A percentile compares a stretch with the other conserved stretches of the same genome.
Evolutionary conservation across 2,888 invertebrate genomes (phyloP).

Genomic region (Clistopyga incitator): DNA sequence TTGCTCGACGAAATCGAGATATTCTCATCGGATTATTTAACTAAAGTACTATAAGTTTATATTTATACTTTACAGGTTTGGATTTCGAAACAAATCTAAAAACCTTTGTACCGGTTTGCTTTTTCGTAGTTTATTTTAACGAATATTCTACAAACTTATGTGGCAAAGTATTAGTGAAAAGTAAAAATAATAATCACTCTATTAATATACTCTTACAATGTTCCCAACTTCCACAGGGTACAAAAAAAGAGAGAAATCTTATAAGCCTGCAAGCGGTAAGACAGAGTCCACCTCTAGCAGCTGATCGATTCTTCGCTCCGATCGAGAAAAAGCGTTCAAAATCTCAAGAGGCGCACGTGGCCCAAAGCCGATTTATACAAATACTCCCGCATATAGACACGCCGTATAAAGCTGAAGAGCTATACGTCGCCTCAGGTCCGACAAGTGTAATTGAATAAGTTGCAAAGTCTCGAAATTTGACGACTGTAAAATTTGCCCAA

Average conservation of each 20-base stretch:
- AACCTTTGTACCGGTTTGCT: too few species aligned
- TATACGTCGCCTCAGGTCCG: background rate
- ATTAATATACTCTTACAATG: too few species aligned
- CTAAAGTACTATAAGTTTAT: too few species aligned
- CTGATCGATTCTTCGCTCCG: background rate
- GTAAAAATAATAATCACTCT: too few species aligned
- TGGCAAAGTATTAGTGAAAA: too few species aligned
- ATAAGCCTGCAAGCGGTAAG: slow-evolving; percentile 35
- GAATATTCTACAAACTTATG: too few species aligned
- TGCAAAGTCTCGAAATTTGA: slow-evolving; percentile 36
- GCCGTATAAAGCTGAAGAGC: background rate
- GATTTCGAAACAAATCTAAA: too few species aligned
- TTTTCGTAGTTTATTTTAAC: too few species aligned
- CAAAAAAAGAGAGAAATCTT: background rate
- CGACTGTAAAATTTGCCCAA: slow-evolving; percentile 35
- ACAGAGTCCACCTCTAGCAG: slow-evolving; percentile 24
- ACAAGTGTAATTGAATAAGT: slow-evolving; percentile 30
- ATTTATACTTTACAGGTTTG: too few species aligned
- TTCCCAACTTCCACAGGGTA: background rate
- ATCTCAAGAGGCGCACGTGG: background rate
- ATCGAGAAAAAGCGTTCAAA: too few species aligned
- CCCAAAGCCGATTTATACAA: background rate
- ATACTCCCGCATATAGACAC: background rate
- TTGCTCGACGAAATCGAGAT: too few species aligned
- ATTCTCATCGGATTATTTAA: too few species aligned